Conservation (phyloP, 2,797 vertebrate genomes). For the Pangasius djambal region DNA sequence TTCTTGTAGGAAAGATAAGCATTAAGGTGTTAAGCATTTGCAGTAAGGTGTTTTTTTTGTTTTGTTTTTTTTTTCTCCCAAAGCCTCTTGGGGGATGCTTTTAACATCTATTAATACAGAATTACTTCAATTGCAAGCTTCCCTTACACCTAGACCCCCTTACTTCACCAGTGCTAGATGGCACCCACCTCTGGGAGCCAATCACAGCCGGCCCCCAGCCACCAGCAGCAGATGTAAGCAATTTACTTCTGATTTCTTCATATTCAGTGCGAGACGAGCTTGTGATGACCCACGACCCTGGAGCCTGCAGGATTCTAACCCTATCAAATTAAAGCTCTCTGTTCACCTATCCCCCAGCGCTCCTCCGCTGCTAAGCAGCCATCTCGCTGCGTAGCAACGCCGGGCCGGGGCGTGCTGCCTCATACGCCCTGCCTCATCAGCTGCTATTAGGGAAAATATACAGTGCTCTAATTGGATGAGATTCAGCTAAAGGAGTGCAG, state of each 20-base stretch:
- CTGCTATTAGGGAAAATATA: constrained; percentile 99
- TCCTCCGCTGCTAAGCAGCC: constrained; percentile 93
- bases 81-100: constrained; percentile 82
- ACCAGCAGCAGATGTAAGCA: constrained; percentile 99
- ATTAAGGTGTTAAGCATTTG: too few relatives aligned
- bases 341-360: constrained; percentile 99
- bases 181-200: constrained; percentile 91
- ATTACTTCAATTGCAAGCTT: constrained; percentile 99
- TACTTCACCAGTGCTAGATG: constrained; percentile 89
- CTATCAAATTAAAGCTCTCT: constrained; percentile 99
- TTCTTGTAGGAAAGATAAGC: not conserved
- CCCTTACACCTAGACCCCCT: constrained; percentile 87
- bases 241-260: constrained; percentile 99
- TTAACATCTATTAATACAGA: constrained; percentile 95
- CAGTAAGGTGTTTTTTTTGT: constrained; percentile 64
- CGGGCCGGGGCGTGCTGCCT: constrained; percentile 90
- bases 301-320: constrained; percentile 99
- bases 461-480: constrained; percentile 99
- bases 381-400: constrained; percentile 98
- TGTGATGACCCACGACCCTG: constrained; percentile 90
- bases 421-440: constrained; percentile 98
- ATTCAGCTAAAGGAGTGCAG: constrained; percentile 99
- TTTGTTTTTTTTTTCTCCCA: constrained; percentile 71
- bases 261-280: constrained; percentile 98
- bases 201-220: constrained; percentile 89